These are phyloP conservation scores for Pterocles orientalis DNA, from an alignment of 2,113 vertebrate genomes.

Conservation along the genomic window DNA sequence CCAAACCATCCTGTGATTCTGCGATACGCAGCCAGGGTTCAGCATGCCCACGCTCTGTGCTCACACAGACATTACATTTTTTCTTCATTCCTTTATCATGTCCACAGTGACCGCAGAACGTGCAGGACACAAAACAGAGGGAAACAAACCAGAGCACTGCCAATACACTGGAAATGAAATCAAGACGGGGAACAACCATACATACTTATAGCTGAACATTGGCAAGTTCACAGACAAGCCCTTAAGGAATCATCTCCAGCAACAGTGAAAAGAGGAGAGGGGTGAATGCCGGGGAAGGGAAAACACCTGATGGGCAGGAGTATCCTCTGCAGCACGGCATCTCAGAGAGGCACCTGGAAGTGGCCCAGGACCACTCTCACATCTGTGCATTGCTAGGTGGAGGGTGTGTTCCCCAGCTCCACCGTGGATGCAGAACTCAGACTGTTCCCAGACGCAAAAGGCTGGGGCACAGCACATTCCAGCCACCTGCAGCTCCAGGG, in stretches of 20 bases:
- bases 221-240: background rate
- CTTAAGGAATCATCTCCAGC: background rate
- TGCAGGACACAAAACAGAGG: background rate
- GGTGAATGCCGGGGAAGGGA: background rate
- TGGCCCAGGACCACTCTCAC: background rate
- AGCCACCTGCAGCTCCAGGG: background rate
- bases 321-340: background rate
- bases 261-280: background rate
- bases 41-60: background rate
- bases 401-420: background rate
- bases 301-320: background rate
- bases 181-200: background rate
- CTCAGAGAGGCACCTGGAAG: background rate
- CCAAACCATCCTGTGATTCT: too few species aligned
- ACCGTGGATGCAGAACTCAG: background rate
- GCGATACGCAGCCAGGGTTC: background rate
- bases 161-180: background rate
- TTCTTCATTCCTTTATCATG: accelerated
- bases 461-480: background rate
- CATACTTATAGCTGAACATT: accelerated
- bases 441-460: accelerated
- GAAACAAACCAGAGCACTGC: background rate
- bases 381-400: too few species aligned
- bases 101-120: accelerated
- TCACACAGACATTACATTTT: accelerated